A percentile compares a stretch with the other conserved stretches of the same genome.
These are phyloP conservation scores for Clistopyga incitator DNA, from an alignment of 2,888 invertebrate genomes.

Conservation along the genomic window DNA sequence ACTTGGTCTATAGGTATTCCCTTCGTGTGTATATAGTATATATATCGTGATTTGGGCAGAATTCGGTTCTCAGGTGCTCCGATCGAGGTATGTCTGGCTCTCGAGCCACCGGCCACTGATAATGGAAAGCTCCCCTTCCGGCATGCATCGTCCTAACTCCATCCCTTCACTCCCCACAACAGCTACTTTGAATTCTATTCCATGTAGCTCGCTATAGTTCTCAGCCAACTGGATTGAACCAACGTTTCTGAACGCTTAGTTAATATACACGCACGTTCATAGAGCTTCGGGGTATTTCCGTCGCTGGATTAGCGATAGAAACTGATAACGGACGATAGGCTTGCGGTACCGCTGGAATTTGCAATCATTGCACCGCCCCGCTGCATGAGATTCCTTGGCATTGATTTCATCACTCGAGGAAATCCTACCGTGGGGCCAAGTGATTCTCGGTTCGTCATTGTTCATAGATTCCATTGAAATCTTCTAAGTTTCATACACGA, in stretches of 20 bases:
- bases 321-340: slow-evolving; percentile 32
- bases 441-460: not conserved
- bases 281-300: slow-evolving; percentile 49
- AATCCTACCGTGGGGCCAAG: not conserved
- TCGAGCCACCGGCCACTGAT: slow-evolving; percentile 61
- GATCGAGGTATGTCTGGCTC: slow-evolving; percentile 62
- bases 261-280: slow-evolving; percentile 69
- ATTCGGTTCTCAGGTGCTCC: slow-evolving; percentile 57
- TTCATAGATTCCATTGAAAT: not conserved
- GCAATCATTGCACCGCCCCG: slow-evolving; percentile 7
- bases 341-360: slow-evolving; percentile 7
- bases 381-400: slow-evolving; percentile 1
- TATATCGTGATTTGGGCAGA: slow-evolving; percentile 51
- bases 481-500: not conserved
- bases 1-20: slow-evolving; percentile 16
- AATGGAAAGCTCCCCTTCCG: slow-evolving; percentile 70
- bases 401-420: slow-evolving; percentile 5
- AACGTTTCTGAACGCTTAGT: slow-evolving; percentile 60
- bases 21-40: slow-evolving; percentile 24
- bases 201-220: slow-evolving; percentile 34
- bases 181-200: slow-evolving; percentile 63
- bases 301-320: slow-evolving; percentile 52
- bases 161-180: slow-evolving; percentile 23
- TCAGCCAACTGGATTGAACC: slow-evolving; percentile 45
- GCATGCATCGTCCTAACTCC: slow-evolving; percentile 39